Evolutionary conservation across 1,140 invertebrate genomes (phyloP).

Genomic region (Drosophila bocki): DNA sequence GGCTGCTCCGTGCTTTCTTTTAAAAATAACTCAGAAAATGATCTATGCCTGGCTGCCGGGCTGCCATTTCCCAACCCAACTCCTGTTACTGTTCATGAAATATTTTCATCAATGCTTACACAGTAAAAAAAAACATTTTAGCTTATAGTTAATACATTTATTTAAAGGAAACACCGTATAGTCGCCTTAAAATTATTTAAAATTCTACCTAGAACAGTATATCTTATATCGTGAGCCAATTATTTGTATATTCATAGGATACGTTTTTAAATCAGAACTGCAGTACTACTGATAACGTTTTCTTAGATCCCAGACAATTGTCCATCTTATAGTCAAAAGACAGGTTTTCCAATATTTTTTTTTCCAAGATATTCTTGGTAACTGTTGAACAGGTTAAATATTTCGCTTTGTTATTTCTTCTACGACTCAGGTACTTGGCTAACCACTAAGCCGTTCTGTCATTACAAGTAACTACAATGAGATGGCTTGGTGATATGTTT

Average conservation of each 20-base stretch:
- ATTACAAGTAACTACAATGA: background rate
- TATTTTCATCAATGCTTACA: conserved; percentile 68
- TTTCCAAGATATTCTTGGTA: background rate
- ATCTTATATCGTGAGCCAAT: background rate
- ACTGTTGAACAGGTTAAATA: too few relatives aligned
- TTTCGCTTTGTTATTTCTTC: background rate
- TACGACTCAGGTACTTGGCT: background rate
- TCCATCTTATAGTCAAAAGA: background rate
- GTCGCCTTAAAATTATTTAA: background rate
- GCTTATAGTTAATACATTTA: too few relatives aligned
- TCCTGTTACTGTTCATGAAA: conserved; percentile 48
- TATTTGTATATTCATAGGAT: background rate
- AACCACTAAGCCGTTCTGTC: background rate
- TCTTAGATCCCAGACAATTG: background rate
- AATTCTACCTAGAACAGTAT: background rate
- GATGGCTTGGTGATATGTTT: too few relatives aligned
- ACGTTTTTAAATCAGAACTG: background rate
- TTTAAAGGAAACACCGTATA: too few relatives aligned
- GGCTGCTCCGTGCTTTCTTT: conserved; percentile 43
- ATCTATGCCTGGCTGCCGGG: conserved; percentile 64
- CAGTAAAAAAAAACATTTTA: background rate
- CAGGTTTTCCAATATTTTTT: background rate
- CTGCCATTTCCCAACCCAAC: conserved; percentile 18
- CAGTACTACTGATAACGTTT: background rate
- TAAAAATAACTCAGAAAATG: conserved; percentile 72